These are phyloP conservation scores for Poeciliopsis infans DNA, from an alignment of 2,797 vertebrate species.

Conservation along the genomic window DNA sequence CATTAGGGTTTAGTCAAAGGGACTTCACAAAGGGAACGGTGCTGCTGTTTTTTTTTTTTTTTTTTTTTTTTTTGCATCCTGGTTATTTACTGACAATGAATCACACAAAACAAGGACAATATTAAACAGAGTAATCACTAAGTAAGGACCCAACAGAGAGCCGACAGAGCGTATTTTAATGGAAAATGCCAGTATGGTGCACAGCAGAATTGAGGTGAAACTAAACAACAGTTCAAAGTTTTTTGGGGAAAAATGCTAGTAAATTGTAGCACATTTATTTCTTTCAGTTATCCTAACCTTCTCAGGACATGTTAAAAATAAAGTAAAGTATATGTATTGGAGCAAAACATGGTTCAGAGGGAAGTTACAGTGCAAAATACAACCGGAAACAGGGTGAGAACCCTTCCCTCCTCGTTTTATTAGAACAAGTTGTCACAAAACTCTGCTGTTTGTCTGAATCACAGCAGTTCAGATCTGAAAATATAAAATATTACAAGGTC, in stretches of 20 bases:
- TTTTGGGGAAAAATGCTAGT: not conserved
- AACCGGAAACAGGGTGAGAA: conserved; percentile 20
- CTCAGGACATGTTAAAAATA: not conserved
- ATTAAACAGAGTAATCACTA: conserved; percentile 36
- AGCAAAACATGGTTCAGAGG: conserved; percentile 13
- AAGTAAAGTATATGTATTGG: not conserved
- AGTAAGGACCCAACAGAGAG: conserved; percentile 9
- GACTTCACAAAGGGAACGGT: not conserved
- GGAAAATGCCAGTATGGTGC: not conserved
- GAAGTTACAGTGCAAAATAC: conserved; percentile 8
- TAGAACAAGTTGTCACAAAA: not conserved
- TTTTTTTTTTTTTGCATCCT: not conserved
- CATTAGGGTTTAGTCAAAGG: conserved; percentile 26
- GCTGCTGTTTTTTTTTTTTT: not conserved
- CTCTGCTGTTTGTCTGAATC: conserved; percentile 3
- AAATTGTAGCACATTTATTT: not conserved
- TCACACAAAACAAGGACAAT: conserved; percentile 51
- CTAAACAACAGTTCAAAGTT: not conserved
- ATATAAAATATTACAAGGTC: not conserved
- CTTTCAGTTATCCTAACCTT: not conserved
- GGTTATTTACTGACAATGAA: conserved; percentile 61
- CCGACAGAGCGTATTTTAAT: not conserved
- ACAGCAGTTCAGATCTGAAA: conserved; percentile 25
- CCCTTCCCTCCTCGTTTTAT: conserved; percentile 8
- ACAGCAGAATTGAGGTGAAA: not conserved